Percentiles rank a stretch among this genome's conserved stretches.
These are phyloP conservation scores for Drosophila truncata DNA, from an alignment of 1,140 invertebrate species.

Conservation along the genomic window DNA sequence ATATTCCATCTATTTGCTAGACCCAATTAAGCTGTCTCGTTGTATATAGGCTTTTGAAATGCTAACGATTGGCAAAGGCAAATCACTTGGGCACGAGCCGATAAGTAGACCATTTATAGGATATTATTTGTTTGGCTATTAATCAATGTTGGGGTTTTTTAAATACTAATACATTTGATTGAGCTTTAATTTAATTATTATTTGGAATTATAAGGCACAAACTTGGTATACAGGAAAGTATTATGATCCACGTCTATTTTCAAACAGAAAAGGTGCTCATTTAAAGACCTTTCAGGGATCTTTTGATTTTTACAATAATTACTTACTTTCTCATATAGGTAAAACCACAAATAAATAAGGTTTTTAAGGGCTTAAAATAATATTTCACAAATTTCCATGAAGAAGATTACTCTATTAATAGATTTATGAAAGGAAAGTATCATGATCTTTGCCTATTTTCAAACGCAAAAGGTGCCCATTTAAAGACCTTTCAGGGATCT, in stretches of 20 bases:
- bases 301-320: too few species aligned
- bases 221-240: too few species aligned
- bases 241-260: too few species aligned
- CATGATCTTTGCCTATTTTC: too few species aligned
- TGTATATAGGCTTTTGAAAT: constrained; percentile 5
- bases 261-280: too few species aligned
- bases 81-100: background rate
- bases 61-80: background rate
- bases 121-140: background rate
- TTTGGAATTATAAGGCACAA: background rate
- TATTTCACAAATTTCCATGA: background rate
- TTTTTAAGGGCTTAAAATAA: background rate
- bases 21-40: constrained; percentile 20
- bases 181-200: background rate
- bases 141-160: too few species aligned
- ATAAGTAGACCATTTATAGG: background rate
- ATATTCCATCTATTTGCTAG: constrained; percentile 18
- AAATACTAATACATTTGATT: background rate
- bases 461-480: too few species aligned
- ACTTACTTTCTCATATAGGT: background rate
- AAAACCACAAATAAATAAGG: background rate
- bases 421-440: background rate
- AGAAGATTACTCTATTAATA: background rate
- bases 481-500: too few species aligned
- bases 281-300: too few species aligned